Evolutionary conservation across 2,888 invertebrate species (phyloP), one percentile per base, ranked within the genome.

Genomic region (Cheilosia impressa): DNA sequence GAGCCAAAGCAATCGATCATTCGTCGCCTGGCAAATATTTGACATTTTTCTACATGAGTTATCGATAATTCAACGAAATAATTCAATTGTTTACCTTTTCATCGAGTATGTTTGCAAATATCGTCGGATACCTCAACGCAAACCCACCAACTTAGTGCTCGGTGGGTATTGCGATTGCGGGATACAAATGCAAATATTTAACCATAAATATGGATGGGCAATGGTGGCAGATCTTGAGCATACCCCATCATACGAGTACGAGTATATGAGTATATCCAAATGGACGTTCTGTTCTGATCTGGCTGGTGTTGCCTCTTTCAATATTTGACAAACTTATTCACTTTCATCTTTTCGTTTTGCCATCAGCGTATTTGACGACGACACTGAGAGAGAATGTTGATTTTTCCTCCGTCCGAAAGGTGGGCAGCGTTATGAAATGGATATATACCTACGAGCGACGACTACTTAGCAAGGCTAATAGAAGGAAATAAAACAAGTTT

Each of bases 41-140:
- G 85, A 85, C 77, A 85, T 85, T 85, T 85, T 85, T 85, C 85
- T 81, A 85, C 85, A 85, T 85, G 85, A 85, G 72, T 85, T 85
- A 81, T 81, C 81, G 85, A 85, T 85, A 85, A 85, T 81, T 85
- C 85, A 68, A 81, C 85, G 85, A 85, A 85, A 81, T 85, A 85
- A 85, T 85, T 85, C 85, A 85, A 85, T 85, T 85, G 85, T 85
- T 85, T 81, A 73, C 72, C 72, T 68, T 76, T 77, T 69, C 38
- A 69, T 65, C 80, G 75, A 19, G 34, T 34, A 41, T 45, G 60
- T 80, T 75, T 71, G 84, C 79, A 76, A 79, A 84, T 69, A 84
- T 65, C 75, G 58, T 47, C 75, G 50, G 34, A 53, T 31, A 69
- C 68, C 45, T 43, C 43, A 60, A 45, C 50, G 41, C 65, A 43